Base-by-base conservation (phyloP, 92 coral and sea anemone genomes). In the Scolanthus callimorphus region DNA sequence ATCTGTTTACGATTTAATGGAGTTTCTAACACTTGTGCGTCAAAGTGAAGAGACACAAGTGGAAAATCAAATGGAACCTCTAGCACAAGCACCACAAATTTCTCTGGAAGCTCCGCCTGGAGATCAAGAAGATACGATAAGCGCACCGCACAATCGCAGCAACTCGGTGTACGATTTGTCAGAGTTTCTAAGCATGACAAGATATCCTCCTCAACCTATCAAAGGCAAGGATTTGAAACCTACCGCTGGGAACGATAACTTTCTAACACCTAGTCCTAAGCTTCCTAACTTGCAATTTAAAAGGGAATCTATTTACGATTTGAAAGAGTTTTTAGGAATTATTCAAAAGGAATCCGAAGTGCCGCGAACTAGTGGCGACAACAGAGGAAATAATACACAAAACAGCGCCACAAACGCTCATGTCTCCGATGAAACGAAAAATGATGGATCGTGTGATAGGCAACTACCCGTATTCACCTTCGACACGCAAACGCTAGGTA, bases 1-100 rank as follows among this genome's bases (percentile, higher is more conserved):
- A 0, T 86, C 95, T 9, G 76, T 64, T 11, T 86, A 86, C 26
- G 85, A 86, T 41, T 67, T 86, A 6, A 63, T 77, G 67, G 89
- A 86, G 73, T 86, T 86, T 37, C 52, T 86, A 41, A 80, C 95
- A 1, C 70, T 81, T 30, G 51, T 63, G 39, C 65, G 75, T 22
- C 64, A 68, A 56, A 68, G 4, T 19, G 55, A 25, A 31, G 71
- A 67, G 54, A 17, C 12, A 10, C 12, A 17, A 25, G 23, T 38
- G 21, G 50, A 26, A 13, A 12, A 12, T 25, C 29, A 37, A 11
- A 12, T n/a, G 48, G n/a, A 27, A 41, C 47, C 56, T 9, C 1
- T 21, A 54, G 1, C 29, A 19, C 13, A 13, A 46, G 3, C 19
- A 49, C 41, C 60, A 58, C 41, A 30, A 22, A 51, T 31, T 31